Conservation (phyloP, 2,113 vertebrate species). For the Donacobius atricapilla region DNA sequence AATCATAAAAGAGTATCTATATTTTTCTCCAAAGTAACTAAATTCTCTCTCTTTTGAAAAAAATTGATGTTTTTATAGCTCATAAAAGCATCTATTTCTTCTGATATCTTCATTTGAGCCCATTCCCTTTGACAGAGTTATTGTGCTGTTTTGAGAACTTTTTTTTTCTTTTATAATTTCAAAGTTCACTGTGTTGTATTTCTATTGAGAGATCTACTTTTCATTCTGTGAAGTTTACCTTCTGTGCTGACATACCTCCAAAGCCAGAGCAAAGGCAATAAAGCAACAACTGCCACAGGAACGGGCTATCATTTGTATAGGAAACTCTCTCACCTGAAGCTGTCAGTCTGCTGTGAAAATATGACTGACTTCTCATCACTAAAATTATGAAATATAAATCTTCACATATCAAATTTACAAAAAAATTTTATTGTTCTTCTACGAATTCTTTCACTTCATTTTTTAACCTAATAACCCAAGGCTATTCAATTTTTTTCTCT, state of each 20-base stretch:
- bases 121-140: background rate
- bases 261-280: background rate
- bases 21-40: background rate
- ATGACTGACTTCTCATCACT: background rate
- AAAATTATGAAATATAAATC: background rate
- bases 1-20: background rate
- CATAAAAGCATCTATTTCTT: background rate
- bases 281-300: background rate
- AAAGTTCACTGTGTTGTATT: background rate
- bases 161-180: background rate
- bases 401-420: background rate
- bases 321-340: background rate
- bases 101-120: background rate
- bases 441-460: background rate
- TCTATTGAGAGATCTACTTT: background rate
- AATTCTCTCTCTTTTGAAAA: background rate
- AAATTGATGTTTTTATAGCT: background rate
- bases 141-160: background rate
- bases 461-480: background rate
- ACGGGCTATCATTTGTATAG: background rate
- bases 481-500: background rate
- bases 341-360: background rate
- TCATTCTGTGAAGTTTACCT: background rate
- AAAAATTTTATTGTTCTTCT: background rate
- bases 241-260: background rate